Base-by-base conservation (phyloP, 2,113 vertebrate genomes). In the Ibidorhyncha struthersii region DNA sequence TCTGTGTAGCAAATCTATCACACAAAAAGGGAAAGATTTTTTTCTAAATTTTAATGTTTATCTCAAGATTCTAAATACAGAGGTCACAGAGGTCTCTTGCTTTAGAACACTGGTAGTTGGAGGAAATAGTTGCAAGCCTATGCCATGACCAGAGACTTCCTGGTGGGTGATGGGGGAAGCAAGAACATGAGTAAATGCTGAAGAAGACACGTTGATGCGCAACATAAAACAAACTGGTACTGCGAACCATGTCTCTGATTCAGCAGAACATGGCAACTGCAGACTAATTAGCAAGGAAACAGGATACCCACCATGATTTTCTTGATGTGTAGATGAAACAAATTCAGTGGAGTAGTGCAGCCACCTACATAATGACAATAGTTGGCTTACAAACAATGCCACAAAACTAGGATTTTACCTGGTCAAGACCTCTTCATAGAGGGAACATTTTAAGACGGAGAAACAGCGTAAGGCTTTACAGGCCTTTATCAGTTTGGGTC, bases 121-220 rank as follows among this genome's bases (percentile, higher is more conserved):
- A 90, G 82, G 93, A 92, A 92, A 70, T 18, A 43, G 17, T 40
- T 86, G 43, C 27, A 38, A 93, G 26, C 17, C 15, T 25, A 8
- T 40, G 72, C 61, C 16, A 65, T 45, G 86, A 87, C 29, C 69
- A 72, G 72, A 71, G 47, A 63, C 82, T 90, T 96, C 89, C 91
- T 93, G 89, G 12, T 50, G 71, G 71, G 62, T 27, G 89, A 6
- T 21, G 52, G 53, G 53, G 71, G 58, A 86, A 66, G 62, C 5
- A 8, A 71, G 45, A 69, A 34, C 8, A 4, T 0, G 9, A 81
- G 45, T 3, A 43, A 30, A 12, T 1, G 55, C 30, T 8, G 52
- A 82, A 61, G 70, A 82, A 32, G 70, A 87, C 56, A 5, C 0
- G 2, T 1, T 1, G 4, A 36, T 36, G 78, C 36, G 13, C 0